A percentile compares a stretch with the other conserved stretches of the same genome.
phyloP scores from a whole-genome alignment of 2,113 vertebrate genomes.

The Lasiurus borealis region DNA sequence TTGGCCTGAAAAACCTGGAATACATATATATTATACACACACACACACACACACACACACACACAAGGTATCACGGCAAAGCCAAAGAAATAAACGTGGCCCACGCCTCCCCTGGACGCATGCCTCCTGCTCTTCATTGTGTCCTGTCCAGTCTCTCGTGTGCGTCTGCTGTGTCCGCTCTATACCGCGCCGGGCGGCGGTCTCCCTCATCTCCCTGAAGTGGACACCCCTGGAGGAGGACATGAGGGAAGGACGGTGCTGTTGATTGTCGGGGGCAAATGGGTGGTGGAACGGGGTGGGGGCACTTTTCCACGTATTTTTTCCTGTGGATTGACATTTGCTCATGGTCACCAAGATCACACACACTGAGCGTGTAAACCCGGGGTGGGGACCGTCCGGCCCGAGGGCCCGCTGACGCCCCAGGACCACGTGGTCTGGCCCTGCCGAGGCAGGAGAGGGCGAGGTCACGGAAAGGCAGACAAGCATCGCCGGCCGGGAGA shows the following conservation, averaged over 20 bases:
- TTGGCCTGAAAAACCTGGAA: slow-evolving; percentile 57
- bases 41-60: too few species aligned
- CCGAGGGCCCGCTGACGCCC: too few species aligned
- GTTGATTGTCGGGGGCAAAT: not conserved
- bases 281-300: not conserved
- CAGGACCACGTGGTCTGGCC: too few species aligned
- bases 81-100: slow-evolving; percentile 63
- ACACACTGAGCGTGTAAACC: rapidly evolving
- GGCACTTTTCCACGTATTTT: not conserved
- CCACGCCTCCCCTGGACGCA: not conserved
- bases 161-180: slow-evolving; percentile 30
- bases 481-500: too few species aligned
- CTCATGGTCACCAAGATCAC: not conserved
- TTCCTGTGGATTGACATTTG: not conserved
- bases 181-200: not conserved
- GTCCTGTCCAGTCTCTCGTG: slow-evolving; percentile 55
- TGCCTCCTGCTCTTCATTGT: slow-evolving; percentile 27
- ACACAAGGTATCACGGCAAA: not conserved
- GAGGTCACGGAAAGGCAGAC: too few species aligned
- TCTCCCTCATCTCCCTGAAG: not conserved
- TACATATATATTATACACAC: not conserved
- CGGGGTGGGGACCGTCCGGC: too few species aligned
- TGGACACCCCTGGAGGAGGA: rapidly evolving
- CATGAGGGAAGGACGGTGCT: not conserved
- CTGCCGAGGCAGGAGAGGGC: too few species aligned